Evolutionary conservation across 30 jellyfish, hydroid and myxozoan genomes (phyloP).

Genomic region (Sanderia malayensis): DNA sequence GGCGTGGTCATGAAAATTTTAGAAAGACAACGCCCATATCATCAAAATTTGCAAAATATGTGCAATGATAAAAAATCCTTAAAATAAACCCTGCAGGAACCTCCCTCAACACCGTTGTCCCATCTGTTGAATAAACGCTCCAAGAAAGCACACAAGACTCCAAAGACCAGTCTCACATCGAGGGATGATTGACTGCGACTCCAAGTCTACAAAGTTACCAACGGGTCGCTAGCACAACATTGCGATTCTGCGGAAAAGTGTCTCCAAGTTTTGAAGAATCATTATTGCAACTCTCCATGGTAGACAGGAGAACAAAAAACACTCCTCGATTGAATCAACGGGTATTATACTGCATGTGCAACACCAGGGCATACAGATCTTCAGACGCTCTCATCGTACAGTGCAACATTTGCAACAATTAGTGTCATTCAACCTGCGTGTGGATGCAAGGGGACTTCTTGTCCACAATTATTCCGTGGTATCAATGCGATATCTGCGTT

Average conservation of each 20-base stretch:
- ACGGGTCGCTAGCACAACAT: background rate
- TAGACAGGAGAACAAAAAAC: background rate
- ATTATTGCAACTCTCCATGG: background rate
- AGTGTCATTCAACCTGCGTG: background rate
- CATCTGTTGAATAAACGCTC: too few relatives aligned
- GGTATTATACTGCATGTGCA: background rate
- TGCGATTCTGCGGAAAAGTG: background rate
- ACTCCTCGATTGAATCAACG: background rate
- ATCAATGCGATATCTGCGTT: background rate
- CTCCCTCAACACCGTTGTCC: background rate
- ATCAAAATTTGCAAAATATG: too few relatives aligned
- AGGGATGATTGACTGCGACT: too few relatives aligned
- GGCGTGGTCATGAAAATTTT: too few relatives aligned
- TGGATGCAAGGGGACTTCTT: background rate
- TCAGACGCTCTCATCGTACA: background rate
- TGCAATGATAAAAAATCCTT: too few relatives aligned
- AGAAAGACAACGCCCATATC: too few relatives aligned
- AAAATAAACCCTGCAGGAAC: too few relatives aligned
- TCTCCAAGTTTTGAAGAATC: background rate
- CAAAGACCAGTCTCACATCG: too few relatives aligned
- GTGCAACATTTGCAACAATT: background rate
- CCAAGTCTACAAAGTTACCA: too few relatives aligned
- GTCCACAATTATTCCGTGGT: background rate
- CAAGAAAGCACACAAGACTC: too few relatives aligned
- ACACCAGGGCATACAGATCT: background rate